Base-by-base conservation (phyloP, 2,113 vertebrate species). In the Centropristis striata region DNA sequence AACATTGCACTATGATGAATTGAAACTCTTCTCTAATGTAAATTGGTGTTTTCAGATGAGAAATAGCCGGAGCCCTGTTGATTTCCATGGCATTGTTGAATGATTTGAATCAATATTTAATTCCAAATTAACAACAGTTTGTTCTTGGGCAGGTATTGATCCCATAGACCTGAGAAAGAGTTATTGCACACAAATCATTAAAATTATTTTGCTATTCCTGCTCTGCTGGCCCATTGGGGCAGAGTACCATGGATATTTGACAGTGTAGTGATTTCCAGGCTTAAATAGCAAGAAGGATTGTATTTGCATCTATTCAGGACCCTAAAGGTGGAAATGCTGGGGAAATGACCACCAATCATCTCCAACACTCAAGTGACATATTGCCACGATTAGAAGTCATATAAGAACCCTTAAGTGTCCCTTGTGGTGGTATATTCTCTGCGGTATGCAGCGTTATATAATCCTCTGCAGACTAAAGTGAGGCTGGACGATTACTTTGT, bases 91-190 rank as follows among this genome's bases (percentile, higher is more conserved):
- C 78, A 18, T 51, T 70, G 65, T 57, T 57, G 60, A 78, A 53
- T 66, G 28, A 72, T 44, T 51, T 21, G 25, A 81, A 90, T 88
- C 69, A 83, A 90, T 82, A 84, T 86, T 85, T 82, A 85, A 86
- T 90, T 87, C 65, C 28, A 83, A 79, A 81, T 73, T 60, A 83
- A 75, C 71, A 78, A 68, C 77, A 57, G 53, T 71, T 75, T 74
- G 71, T 72, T 86, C 49, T 28, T 39, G 59, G 83, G 57, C 63
- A 47, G 64, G 14, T 86, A 88, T 87, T 58, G 86, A 89, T 82
- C 71, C 47, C 23, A 37, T 4, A 59, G 58, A 78, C 67, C 21
- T 8, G 36, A 78, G 59, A 49, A 81, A 61, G 67, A 80, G 46
- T 79, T 73, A 86, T 66, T 72, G 68, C 69, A 71, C 60, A 60